Evolutionary conservation across 2,797 vertebrate genomes (phyloP).

Genomic region (Oceanodroma leucorhoa): DNA sequence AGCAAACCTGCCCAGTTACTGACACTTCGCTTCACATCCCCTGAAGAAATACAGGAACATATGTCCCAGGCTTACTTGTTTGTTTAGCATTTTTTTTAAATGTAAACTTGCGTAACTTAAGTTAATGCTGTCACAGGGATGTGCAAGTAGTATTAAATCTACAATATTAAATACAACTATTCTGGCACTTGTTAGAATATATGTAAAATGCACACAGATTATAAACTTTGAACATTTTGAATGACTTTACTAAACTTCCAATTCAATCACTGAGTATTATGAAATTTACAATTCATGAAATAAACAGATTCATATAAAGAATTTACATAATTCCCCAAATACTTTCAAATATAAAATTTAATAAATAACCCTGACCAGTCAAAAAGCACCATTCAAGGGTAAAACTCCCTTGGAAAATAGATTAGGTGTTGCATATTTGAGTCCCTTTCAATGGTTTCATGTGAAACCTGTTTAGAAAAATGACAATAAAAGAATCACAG

Average conservation of each 20-base stretch:
- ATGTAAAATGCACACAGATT: slow-evolving; percentile 49
- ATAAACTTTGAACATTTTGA: slow-evolving; percentile 80
- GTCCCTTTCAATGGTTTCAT: slow-evolving; percentile 83
- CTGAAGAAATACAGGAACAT: slow-evolving; percentile 11
- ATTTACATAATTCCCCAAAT: slow-evolving; percentile 86
- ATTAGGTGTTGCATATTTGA: slow-evolving; percentile 87
- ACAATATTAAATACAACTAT: slow-evolving; percentile 53
- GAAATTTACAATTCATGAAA: slow-evolving; percentile 81
- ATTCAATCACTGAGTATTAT: slow-evolving; percentile 84
- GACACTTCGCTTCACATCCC: slow-evolving; percentile 18
- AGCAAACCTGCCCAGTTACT: slow-evolving; percentile 13
- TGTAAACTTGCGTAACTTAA: slow-evolving; percentile 37
- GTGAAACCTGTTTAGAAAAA: slow-evolving; percentile 78
- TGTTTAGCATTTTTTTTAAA: background rate
- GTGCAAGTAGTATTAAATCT: slow-evolving; percentile 41
- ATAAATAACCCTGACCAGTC: slow-evolving; percentile 91
- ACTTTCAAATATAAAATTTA: slow-evolving; percentile 88
- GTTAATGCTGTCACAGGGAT: slow-evolving; percentile 54
- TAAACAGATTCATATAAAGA: slow-evolving; percentile 88
- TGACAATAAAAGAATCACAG: slow-evolving; percentile 77
- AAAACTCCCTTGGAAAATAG: slow-evolving; percentile 87
- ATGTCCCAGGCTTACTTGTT: slow-evolving; percentile 13
- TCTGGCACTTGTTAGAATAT: slow-evolving; percentile 69
- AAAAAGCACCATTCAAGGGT: slow-evolving; percentile 95
- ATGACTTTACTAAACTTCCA: slow-evolving; percentile 82